Evolutionary conservation across 2,888 invertebrate genomes (phyloP).

Genomic region (Tipula lateralis): DNA sequence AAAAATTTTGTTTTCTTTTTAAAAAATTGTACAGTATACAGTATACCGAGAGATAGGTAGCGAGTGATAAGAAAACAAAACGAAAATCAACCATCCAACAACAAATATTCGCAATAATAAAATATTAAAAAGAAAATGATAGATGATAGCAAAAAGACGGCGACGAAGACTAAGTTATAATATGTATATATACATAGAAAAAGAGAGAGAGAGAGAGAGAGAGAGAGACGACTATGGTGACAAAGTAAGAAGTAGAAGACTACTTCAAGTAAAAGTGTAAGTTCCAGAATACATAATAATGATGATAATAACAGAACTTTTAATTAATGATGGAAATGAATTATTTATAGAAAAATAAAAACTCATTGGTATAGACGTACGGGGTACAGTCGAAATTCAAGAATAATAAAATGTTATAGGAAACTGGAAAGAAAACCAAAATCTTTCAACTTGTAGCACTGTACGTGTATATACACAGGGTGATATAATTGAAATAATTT

Average conservation of each 20-base stretch:
- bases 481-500: background rate
- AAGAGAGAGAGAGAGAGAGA: too few species aligned
- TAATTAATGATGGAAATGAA: constrained; percentile 14
- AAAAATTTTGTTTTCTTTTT: background rate
- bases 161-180: background rate
- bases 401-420: background rate
- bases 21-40: background rate
- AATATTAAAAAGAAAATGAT: background rate
- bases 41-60: background rate
- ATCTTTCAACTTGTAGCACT: background rate
- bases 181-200: too few species aligned
- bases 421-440: background rate
- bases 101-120: background rate
- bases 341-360: background rate
- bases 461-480: background rate
- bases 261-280: constrained; percentile 19
- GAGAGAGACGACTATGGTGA: background rate
- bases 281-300: constrained; percentile 19
- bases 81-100: constrained; percentile 11
- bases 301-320: constrained; percentile 11
- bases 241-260: background rate
- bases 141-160: background rate
- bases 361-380: background rate
- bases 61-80: background rate
- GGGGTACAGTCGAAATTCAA: background rate